Evolutionary conservation across 2,113 vertebrate genomes (phyloP).

Genomic region (Hyla sarda): DNA sequence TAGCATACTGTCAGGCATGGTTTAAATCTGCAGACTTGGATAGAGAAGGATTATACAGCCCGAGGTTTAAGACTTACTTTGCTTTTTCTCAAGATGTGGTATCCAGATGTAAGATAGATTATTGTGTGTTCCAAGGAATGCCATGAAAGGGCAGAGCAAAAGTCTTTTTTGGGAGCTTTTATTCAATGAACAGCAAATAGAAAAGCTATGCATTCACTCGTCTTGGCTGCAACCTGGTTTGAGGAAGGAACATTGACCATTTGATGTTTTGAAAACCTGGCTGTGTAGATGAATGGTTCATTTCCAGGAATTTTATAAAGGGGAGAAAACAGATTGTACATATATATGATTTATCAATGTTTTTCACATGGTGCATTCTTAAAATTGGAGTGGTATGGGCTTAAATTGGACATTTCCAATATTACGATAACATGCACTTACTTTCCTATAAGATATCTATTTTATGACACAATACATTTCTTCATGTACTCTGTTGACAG

Average conservation of each 20-base stretch:
- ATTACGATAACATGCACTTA: too few relatives aligned
- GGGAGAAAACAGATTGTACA: background rate
- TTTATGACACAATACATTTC: background rate
- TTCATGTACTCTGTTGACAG: too few relatives aligned
- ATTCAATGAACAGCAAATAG: slow-evolving; percentile 27
- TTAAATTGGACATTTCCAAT: background rate
- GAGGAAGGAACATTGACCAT: slow-evolving; percentile 14
- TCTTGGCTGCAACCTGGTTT: slow-evolving; percentile 15
- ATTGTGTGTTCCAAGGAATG: slow-evolving; percentile 62
- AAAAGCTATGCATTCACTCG: slow-evolving; percentile 20
- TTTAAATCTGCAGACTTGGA: slow-evolving; percentile 24
- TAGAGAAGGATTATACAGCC: slow-evolving; percentile 60
- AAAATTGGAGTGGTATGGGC: background rate
- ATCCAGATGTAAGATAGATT: slow-evolving; percentile 76
- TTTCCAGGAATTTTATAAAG: slow-evolving; percentile 13
- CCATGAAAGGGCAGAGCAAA: slow-evolving; percentile 33
- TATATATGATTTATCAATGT: slow-evolving; percentile 15
- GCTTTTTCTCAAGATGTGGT: slow-evolving; percentile 73
- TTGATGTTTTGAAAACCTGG: slow-evolving; percentile 16
- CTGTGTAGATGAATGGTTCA: slow-evolving; percentile 18
- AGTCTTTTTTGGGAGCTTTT: slow-evolving; percentile 26
- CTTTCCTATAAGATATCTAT: background rate
- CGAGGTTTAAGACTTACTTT: slow-evolving; percentile 74
- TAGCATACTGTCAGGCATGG: background rate
- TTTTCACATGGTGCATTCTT: background rate